These are phyloP conservation scores for Gymnarchus niloticus DNA, from an alignment of 2,113 vertebrate species.

Conservation along the genomic window DNA sequence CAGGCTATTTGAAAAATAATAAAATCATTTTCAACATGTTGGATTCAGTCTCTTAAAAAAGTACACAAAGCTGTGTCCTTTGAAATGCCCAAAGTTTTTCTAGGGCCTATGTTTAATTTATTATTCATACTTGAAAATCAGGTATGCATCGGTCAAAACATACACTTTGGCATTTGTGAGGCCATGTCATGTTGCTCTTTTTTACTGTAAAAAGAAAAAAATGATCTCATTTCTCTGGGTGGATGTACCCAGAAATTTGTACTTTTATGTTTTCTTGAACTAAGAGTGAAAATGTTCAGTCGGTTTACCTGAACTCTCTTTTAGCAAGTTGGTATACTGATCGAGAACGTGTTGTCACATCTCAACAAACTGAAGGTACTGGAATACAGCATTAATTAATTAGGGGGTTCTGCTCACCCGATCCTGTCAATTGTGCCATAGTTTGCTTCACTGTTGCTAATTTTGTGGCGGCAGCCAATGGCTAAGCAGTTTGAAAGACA, in stretches of 20 bases:
- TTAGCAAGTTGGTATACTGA: background rate
- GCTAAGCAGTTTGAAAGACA: background rate
- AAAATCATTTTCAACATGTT: background rate
- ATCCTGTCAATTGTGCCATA: background rate
- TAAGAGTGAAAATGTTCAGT: background rate
- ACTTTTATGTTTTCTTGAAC: background rate
- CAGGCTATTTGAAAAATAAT: background rate
- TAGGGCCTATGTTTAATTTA: background rate
- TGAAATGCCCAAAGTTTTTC: background rate
- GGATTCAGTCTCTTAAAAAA: background rate
- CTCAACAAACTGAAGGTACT: background rate
- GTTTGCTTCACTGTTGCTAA: background rate
- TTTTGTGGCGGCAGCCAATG: background rate
- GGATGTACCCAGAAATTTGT: background rate
- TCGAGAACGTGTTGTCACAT: background rate
- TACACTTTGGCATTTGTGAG: constrained; percentile 11
- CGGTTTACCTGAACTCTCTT: background rate
- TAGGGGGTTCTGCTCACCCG: background rate
- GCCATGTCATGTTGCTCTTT: constrained; percentile 5
- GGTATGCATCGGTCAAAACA: constrained; percentile 7
- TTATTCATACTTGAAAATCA: constrained; percentile 19
- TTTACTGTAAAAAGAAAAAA: constrained; percentile 14
- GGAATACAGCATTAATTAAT: background rate
- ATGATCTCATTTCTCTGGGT: background rate
- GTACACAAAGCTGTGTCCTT: background rate